These are phyloP conservation scores for Macrosiphum euphorbiae DNA, from an alignment of 2,888 invertebrate genomes.

Conservation along the genomic window DNA sequence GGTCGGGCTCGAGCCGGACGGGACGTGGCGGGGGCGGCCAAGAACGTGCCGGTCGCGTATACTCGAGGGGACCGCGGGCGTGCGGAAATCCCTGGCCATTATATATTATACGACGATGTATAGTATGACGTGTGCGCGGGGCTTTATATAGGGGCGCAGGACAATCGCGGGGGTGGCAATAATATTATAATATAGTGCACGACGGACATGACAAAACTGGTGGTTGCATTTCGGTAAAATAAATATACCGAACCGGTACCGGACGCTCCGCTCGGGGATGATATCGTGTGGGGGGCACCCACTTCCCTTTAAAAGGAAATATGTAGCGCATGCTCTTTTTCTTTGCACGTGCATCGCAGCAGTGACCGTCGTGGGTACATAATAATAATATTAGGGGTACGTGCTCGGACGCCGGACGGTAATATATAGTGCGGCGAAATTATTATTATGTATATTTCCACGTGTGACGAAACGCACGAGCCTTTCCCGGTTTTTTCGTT, in stretches of 20 bases:
- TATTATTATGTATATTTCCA: background rate
- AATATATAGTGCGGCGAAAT: background rate
- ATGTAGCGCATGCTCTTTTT: background rate
- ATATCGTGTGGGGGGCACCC: background rate
- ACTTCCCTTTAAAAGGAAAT: background rate
- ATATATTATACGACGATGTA: background rate
- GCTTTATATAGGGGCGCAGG: background rate
- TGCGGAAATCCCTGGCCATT: background rate
- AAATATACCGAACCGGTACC: background rate
- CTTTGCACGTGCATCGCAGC: background rate
- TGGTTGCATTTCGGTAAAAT: background rate
- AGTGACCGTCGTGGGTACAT: background rate
- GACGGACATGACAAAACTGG: background rate
- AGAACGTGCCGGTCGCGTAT: conserved; percentile 32
- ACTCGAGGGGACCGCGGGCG: background rate
- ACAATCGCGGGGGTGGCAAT: background rate
- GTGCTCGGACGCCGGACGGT: background rate
- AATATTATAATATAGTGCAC: background rate
- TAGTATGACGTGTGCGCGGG: background rate
- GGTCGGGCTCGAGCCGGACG: conserved; percentile 57
- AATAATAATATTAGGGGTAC: background rate
- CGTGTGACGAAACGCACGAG: background rate
- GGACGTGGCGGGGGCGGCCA: background rate
- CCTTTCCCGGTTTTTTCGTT: background rate
- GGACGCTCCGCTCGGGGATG: background rate